Evolutionary conservation across 2,888 invertebrate genomes (phyloP).

Genomic region (Lamellibrachia satsuma): DNA sequence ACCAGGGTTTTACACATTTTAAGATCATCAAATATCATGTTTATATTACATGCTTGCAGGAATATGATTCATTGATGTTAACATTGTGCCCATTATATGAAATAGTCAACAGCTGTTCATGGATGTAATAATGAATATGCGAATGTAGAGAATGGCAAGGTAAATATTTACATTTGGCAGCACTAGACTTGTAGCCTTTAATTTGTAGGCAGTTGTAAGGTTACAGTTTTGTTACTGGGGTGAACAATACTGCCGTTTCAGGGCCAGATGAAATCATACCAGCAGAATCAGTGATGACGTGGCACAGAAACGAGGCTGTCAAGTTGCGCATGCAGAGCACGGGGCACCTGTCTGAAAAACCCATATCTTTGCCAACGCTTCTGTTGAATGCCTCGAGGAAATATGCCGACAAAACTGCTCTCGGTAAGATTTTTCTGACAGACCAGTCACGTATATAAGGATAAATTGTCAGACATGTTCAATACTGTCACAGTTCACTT

Average conservation of each 20-base stretch:
- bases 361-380: constrained; percentile 50
- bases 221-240: not conserved
- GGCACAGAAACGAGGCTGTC: constrained; percentile 45
- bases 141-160: not conserved
- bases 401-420: constrained; percentile 47
- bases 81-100: not conserved
- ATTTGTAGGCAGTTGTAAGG: not conserved
- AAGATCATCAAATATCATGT: too few relatives aligned
- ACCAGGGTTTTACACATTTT: not conserved
- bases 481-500: too few relatives aligned
- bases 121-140: not conserved
- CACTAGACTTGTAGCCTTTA: not conserved
- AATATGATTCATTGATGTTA: not conserved
- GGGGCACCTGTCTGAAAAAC: constrained; percentile 44
- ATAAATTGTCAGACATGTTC: not conserved
- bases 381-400: constrained; percentile 48
- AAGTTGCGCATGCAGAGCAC: constrained; percentile 47
- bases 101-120: not conserved
- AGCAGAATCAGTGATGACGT: constrained; percentile 42
- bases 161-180: not conserved
- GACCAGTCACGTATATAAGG: not conserved
- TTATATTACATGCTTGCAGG: not conserved
- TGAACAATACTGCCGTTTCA: not conserved
- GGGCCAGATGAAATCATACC: constrained; percentile 46
- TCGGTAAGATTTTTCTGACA: constrained; percentile 46